phyloP scores from a whole-genome alignment of 1,140 invertebrate species.

The Trichonephila clavipes region DNA sequence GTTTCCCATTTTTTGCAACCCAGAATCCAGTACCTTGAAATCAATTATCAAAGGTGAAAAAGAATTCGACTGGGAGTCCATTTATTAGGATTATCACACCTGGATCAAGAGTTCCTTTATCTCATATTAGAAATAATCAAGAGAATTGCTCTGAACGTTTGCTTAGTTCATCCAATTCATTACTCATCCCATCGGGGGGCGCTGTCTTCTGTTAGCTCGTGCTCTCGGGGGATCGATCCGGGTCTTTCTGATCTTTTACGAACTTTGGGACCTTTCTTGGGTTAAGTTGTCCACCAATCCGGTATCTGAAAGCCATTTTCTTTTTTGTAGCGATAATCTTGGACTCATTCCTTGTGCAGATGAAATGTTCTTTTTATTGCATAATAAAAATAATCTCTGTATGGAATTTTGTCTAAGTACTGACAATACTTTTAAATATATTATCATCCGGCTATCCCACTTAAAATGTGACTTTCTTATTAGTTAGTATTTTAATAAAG shows the following conservation, averaged over 20 bases:
- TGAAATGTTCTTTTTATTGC: no score
- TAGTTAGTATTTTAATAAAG: no score
- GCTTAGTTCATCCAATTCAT: conserved; percentile 46
- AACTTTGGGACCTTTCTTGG: conserved; percentile 6
- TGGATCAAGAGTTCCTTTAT: conserved; percentile 59
- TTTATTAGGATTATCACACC: conserved; percentile 66
- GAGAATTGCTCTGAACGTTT: conserved; percentile 57
- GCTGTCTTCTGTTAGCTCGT: conserved; percentile 15
- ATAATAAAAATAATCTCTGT: no score
- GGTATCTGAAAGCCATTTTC: conserved; percentile 5
- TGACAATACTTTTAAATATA: no score
- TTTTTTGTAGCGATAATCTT: not conserved
- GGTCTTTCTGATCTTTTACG: conserved; percentile 15
- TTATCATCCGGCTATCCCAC: no score
- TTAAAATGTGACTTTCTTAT: no score
- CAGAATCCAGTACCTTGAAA: conserved; percentile 3
- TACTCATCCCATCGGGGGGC: conserved; percentile 42
- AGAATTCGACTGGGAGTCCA: conserved; percentile 2
- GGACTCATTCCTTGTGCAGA: not conserved
- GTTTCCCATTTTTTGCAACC: not conserved
- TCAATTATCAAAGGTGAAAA: conserved; percentile 38
- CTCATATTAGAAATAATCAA: conserved; percentile 62
- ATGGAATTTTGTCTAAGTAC: no score
- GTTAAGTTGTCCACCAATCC: conserved; percentile 17
- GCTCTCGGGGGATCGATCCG: conserved; percentile 42